Percentiles rank a stretch among this genome's conserved stretches.
Conservation (phyloP, 1,140 invertebrate species). For the Helicorthomorpha holstii region DNA sequence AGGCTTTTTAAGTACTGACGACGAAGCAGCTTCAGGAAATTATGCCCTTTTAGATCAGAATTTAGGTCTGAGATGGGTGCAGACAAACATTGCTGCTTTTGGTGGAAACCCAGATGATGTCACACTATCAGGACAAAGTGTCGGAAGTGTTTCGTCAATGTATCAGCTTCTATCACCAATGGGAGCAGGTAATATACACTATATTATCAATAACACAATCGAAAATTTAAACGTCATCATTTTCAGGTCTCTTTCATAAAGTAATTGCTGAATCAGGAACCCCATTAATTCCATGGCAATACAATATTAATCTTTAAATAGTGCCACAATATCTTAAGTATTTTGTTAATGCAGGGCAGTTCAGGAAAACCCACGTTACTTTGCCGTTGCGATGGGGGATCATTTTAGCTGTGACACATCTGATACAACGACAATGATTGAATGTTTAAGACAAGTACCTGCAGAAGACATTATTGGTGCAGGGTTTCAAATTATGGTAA, state of each 20-base stretch:
- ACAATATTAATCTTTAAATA: too few relatives aligned
- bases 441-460: not conserved
- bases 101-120: slow-evolving; percentile 39
- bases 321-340: too few relatives aligned
- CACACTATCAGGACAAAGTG: slow-evolving; percentile 38
- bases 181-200: slow-evolving; percentile 27
- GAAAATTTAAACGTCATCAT: too few relatives aligned
- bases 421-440: not conserved
- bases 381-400: not conserved
- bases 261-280: too few relatives aligned
- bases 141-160: slow-evolving; percentile 35
- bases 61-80: slow-evolving; percentile 38
- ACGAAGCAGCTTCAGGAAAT: slow-evolving; percentile 29
- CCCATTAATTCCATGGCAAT: too few relatives aligned
- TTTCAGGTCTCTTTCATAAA: too few relatives aligned
- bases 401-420: not conserved
- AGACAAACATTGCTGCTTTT: slow-evolving; percentile 37
- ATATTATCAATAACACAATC: too few relatives aligned
- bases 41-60: slow-evolving; percentile 42
- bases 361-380: not conserved
- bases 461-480: not conserved
- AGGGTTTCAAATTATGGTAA: not conserved
- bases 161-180: slow-evolving; percentile 29
- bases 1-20: not conserved
- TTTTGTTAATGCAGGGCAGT: too few relatives aligned